Percentiles rank a stretch among this genome's conserved stretches.
phyloP scores from a whole-genome alignment of 2,797 vertebrate species.

The Platyrinchus mystaceus region DNA sequence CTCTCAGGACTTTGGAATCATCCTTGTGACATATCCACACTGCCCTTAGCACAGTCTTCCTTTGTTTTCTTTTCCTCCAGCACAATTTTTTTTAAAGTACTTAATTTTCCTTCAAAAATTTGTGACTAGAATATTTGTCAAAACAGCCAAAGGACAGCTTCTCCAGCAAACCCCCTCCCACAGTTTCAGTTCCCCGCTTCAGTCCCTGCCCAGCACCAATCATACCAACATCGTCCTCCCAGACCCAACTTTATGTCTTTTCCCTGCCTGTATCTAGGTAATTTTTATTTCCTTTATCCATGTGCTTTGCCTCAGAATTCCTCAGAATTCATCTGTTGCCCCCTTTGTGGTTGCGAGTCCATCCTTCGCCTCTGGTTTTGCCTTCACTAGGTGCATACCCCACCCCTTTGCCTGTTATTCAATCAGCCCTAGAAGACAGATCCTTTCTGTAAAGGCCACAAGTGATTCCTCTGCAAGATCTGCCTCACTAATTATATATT shows the following conservation, averaged over 20 bases:
- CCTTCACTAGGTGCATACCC: neutral
- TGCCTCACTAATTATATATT: neutral
- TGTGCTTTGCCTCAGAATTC: neutral
- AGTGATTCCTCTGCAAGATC: neutral
- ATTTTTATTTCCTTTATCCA: neutral
- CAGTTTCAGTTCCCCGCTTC: neutral
- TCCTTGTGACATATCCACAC: neutral
- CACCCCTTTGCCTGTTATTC: neutral
- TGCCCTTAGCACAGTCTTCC: neutral
- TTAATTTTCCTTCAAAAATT: neutral
- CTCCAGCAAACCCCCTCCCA: neutral
- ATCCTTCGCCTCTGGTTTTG: neutral
- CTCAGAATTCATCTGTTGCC: neutral
- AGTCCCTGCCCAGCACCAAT: neutral
- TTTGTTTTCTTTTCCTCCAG: neutral
- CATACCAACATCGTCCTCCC: neutral
- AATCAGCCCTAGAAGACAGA: neutral
- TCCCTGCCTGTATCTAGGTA: neutral
- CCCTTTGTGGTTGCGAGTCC: neutral
- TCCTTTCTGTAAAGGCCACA: neutral
- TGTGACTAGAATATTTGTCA: neutral
- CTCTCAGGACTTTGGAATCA: neutral
- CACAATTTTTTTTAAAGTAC: fast-evolving
- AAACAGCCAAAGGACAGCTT: neutral
- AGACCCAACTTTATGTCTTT: neutral